Base-by-base conservation (phyloP, 2,113 vertebrate species). In the Sula dactylatra region DNA sequence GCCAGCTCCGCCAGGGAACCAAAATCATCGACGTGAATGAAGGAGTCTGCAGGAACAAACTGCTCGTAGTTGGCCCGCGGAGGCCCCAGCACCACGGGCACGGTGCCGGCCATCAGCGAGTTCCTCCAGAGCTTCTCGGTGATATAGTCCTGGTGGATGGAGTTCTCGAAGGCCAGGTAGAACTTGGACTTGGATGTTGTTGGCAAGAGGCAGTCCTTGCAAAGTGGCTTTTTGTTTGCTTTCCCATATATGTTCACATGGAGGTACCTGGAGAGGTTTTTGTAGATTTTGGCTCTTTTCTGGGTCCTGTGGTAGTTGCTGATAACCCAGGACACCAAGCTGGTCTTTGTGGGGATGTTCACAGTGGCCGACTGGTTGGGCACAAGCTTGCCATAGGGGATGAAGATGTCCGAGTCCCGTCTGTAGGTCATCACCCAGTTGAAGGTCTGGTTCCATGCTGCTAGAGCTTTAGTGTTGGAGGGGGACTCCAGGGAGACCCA, bases 81-180 rank as follows among this genome's bases (percentile, higher is more conserved):
- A 1, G 99, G 98, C 1, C 99, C 99, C 55, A 99, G 91, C 44
- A 99, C 99, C 16, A 99, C 97, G 0, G 99, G 99, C 49, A 99
- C 98, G 0, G 98, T 69, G 5, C 99, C 98, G 0, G 98, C 98
- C 38, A 94, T 62, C 92, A 99, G 98, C 0, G 99, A 96, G 1
- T 99, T 99, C 54, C 96, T 95, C 99, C 99, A 99, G 44, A 99
- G 98, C 96, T 99, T 99, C 95, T 99, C 99, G 0, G 99, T 99
- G 97, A 99, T 99, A 66, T 99, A 99, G 96, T 99, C 99, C 16
- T 71, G 98, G 94, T 98, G 95, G 52, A 98, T 42, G 1, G 99
- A 98, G 96, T 99, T 99, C 97, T 99, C 99, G 1, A 99, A 99
- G n/a, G 99, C 98, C 72, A 99, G 97, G 82, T 99, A 99, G 96